Evolutionary conservation across 2,888 invertebrate species (phyloP).

Genomic region (Athalia circularis): DNA sequence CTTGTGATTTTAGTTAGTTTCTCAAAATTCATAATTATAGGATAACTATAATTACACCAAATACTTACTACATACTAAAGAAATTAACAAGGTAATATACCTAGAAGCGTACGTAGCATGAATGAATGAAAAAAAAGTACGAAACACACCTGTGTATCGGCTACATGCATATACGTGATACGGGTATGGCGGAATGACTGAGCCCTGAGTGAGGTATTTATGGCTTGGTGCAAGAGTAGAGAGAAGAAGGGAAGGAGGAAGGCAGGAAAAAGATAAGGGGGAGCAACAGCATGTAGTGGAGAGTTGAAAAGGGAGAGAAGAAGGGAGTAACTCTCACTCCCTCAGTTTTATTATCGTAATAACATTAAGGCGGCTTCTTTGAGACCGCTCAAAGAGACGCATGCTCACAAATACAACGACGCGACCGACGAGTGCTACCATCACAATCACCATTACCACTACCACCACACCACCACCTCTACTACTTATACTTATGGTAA

Average conservation of each 20-base stretch:
- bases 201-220: constrained; percentile 44
- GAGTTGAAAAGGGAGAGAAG: constrained; percentile 11
- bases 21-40: too few relatives aligned
- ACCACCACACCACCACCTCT: too few relatives aligned
- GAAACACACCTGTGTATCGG: too few relatives aligned
- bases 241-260: constrained; percentile 9
- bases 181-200: background rate
- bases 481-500: too few relatives aligned
- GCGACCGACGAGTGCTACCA: background rate
- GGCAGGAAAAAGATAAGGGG: constrained; percentile 44
- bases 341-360: constrained; percentile 70
- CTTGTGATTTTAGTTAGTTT: too few relatives aligned
- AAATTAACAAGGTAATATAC: too few relatives aligned
- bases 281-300: constrained; percentile 40
- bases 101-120: too few relatives aligned
- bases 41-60: too few relatives aligned
- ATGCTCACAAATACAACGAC: background rate
- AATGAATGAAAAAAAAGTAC: too few relatives aligned
- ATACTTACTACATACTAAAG: too few relatives aligned
- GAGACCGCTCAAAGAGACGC: constrained; percentile 56
- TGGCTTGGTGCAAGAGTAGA: constrained; percentile 16
- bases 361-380: constrained; percentile 70
- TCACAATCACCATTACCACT: background rate
- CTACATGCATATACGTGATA: too few relatives aligned
- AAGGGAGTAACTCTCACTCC: constrained; percentile 61